Conservation (phyloP, 1,140 invertebrate species). For the Hyphantria cunea region DNA sequence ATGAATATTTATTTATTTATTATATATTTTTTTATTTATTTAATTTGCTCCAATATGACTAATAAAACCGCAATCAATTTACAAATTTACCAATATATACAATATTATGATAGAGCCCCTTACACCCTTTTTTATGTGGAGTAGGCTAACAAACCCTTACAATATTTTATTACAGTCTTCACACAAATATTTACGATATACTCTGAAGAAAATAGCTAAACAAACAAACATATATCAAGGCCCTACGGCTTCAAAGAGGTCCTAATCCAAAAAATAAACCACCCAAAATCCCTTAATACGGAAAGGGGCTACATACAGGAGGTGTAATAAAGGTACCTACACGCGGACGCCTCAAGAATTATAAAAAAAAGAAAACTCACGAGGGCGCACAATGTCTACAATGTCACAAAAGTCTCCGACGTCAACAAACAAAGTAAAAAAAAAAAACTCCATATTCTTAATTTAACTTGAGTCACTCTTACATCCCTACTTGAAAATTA, state of each 20-base stretch:
- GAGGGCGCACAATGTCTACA: constrained; percentile 63
- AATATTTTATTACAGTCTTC: constrained; percentile 1
- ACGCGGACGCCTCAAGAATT: constrained; percentile 73
- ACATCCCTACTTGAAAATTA: constrained; percentile 63
- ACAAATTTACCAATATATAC: no score
- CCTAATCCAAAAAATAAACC: constrained; percentile 77
- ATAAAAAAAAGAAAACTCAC: constrained; percentile 52
- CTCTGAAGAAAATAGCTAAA: constrained; percentile 33
- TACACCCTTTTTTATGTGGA: no score
- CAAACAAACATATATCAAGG: constrained; percentile 67
- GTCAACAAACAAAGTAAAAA: constrained; percentile 74
- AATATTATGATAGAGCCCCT: no score
- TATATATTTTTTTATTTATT: no score
- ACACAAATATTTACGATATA: constrained; percentile 7
- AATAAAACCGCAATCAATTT: no score
- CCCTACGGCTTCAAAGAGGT: constrained; percentile 68
- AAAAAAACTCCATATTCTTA: constrained; percentile 78
- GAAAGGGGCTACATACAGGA: constrained; percentile 43
- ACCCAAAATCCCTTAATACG: constrained; percentile 69
- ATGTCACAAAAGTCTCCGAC: constrained; percentile 74
- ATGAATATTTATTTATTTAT: no score
- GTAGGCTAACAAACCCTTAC: background rate
- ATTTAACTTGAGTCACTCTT: constrained; percentile 80
- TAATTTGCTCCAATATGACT: no score
- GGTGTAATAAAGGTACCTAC: constrained; percentile 55